Conservation (phyloP, 2,888 invertebrate genomes). For the Cartodere bifasciata region DNA sequence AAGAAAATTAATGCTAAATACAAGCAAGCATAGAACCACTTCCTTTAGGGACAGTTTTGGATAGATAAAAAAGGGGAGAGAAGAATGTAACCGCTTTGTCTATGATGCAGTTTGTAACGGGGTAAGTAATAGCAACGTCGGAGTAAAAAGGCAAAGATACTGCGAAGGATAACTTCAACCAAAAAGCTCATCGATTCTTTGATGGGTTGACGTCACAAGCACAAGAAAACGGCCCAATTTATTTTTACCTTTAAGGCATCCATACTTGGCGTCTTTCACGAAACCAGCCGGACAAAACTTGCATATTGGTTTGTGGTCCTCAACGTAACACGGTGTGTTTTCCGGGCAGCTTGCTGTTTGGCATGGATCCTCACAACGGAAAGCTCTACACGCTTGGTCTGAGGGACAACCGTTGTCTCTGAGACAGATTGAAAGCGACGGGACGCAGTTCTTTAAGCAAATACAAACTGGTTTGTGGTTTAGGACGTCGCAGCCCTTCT, state of each 20-base stretch:
- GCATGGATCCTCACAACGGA: conserved; percentile 85
- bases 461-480: conserved; percentile 80
- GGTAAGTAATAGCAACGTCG: conserved; percentile 20
- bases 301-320: conserved; percentile 91
- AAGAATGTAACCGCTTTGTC: conserved; percentile 16
- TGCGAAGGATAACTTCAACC: conserved; percentile 24
- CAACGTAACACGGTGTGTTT: conserved; percentile 81
- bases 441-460: conserved; percentile 77
- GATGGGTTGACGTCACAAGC: conserved; percentile 24
- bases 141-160: conserved; percentile 24
- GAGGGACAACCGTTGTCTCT: conserved; percentile 80
- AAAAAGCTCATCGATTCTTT: conserved; percentile 27
- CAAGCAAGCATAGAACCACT: too few species aligned
- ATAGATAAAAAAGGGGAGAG: conserved; percentile 13
- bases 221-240: conserved; percentile 23
- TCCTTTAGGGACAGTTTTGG: too few species aligned
- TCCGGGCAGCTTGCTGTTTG: conserved; percentile 71
- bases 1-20: neutral
- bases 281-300: conserved; percentile 92
- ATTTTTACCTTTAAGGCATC: conserved; percentile 90
- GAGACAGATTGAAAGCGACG: conserved; percentile 76
- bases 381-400: conserved; percentile 75
- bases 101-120: conserved; percentile 17
- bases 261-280: conserved; percentile 81
- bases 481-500: conserved; percentile 77